Evolutionary conservation across 2,888 invertebrate genomes (phyloP), one percentile per base, ranked within the genome.

Genomic region (Notodromas monacha): DNA sequence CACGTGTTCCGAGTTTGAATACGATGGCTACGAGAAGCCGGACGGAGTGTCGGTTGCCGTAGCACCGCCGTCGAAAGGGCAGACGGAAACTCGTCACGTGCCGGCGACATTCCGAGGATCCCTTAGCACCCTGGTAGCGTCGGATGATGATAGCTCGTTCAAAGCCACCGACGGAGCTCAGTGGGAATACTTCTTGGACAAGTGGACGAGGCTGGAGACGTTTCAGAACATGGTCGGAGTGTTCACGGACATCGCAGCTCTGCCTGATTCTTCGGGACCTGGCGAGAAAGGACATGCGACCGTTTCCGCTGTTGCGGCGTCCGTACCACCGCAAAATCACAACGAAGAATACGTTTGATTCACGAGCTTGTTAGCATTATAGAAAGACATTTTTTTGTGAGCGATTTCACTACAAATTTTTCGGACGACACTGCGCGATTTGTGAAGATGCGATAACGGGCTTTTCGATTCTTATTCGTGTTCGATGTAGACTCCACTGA

Each of bases 1-100:
- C 54, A 89, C 86, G 8, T 89, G 86, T 53, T 86, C 86, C 1
- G 86, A 86, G 55, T 84, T 84, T 45, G 89, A 89, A 49, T 84
- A 81, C 47, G 84, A 84, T 43, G 70, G 73, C 42, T 50, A 51
- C 34, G 46, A 48, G 31, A 46, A 44, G 12, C 21, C 21, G 8
- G 6, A 6, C 21, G 21, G 21, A n/a, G n/a, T n/a, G n/a, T n/a
- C n/a, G n/a, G n/a, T n/a, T n/a, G n/a, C n/a, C n/a, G 21, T 21
- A n/a, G 8, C 6, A 6, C 21, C 6, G n/a, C 21, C 21, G 6
- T n/a, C 8, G 6, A 6, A n/a, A 8, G n/a, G n/a, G n/a, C n/a
- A n/a, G n/a, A n/a, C n/a, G n/a, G 21, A 21, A 21, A 8, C n/a
- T n/a, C 21, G 28, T 34, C 33, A 30, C 30, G 12, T 31, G 37